A percentile compares a stretch with the other conserved stretches of the same genome.
These are phyloP conservation scores for Neodiprion lecontei DNA, from an alignment of 1,140 invertebrate species.

Conservation along the genomic window DNA sequence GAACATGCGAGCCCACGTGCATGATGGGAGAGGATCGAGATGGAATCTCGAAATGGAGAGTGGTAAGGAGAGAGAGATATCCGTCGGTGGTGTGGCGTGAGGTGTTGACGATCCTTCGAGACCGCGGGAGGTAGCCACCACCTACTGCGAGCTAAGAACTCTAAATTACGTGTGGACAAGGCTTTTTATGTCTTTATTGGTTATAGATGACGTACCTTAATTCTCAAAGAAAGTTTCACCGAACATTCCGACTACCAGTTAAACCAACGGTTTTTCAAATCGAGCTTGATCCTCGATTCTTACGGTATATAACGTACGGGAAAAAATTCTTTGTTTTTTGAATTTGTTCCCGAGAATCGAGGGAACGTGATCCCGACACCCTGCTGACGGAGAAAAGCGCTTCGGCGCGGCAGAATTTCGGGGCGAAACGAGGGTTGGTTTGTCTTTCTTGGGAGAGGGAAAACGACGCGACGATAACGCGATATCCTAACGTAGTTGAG, in stretches of 20 bases:
- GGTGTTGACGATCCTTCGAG: slow-evolving; percentile 28
- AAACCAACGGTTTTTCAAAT: background rate
- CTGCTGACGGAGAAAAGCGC: no score
- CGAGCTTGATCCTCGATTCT: background rate
- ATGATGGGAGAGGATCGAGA: slow-evolving; percentile 11
- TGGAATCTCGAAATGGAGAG: slow-evolving; percentile 9
- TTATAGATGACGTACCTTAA: slow-evolving; percentile 35
- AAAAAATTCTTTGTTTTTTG: no score
- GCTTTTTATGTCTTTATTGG: slow-evolving; percentile 55
- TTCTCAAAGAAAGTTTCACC: background rate
- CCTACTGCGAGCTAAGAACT: slow-evolving; percentile 55
- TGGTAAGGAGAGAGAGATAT: slow-evolving; percentile 9
- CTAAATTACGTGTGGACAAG: slow-evolving; percentile 58
- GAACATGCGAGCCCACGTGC: background rate
- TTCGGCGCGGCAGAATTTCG: no score
- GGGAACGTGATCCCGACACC: no score
- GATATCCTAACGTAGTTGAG: slow-evolving; percentile 62
- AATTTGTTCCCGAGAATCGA: no score
- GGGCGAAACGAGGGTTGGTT: slow-evolving; percentile 10
- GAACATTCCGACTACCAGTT: background rate
- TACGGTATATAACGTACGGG: no score
- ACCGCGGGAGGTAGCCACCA: slow-evolving; percentile 53
- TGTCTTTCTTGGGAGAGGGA: slow-evolving; percentile 41
- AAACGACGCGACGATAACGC: slow-evolving; percentile 49
- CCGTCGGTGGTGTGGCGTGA: slow-evolving; percentile 17